These are phyloP conservation scores for Ryuthela nishihirai DNA, from an alignment of 2,888 invertebrate genomes.

Conservation along the genomic window DNA sequence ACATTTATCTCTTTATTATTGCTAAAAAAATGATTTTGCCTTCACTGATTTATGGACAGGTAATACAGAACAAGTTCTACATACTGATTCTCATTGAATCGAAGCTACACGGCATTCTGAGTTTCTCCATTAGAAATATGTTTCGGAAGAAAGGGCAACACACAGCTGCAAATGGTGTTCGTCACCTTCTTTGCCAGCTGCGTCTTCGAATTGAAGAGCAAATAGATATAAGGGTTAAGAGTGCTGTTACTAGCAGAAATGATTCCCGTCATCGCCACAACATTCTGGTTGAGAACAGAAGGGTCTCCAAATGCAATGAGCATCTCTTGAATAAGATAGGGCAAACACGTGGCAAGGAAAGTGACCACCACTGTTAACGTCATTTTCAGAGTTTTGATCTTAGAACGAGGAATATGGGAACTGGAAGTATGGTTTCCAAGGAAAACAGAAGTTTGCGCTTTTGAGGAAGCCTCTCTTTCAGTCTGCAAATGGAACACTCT, in stretches of 20 bases:
- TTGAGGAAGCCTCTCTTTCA: too few relatives aligned
- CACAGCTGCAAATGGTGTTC: too few relatives aligned
- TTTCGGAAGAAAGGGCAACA: too few relatives aligned
- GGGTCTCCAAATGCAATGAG: slow-evolving; percentile 24
- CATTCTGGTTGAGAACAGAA: slow-evolving; percentile 14
- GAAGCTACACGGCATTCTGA: too few relatives aligned
- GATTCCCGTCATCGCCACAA: slow-evolving; percentile 29
- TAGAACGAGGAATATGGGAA: slow-evolving; percentile 46
- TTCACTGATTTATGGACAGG: too few relatives aligned
- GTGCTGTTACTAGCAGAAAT: slow-evolving; percentile 29
- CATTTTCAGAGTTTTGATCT: slow-evolving; percentile 52
- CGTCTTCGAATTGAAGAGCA: slow-evolving; percentile 16
- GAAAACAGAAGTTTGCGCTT: not conserved
- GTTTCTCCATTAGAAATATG: too few relatives aligned
- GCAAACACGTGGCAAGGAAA: slow-evolving; percentile 49
- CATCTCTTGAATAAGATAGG: slow-evolving; percentile 50
- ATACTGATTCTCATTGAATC: too few relatives aligned
- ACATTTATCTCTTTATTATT: too few relatives aligned
- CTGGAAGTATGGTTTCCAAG: not conserved
- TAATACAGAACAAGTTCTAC: too few relatives aligned
- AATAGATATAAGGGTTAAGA: slow-evolving; percentile 29
- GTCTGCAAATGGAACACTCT: not conserved
- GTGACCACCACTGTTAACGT: slow-evolving; percentile 49
- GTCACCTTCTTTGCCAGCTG: too few relatives aligned
- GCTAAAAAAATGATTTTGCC: too few relatives aligned